These are phyloP conservation scores for Aulostomus chinensis DNA, from an alignment of 2,797 vertebrate genomes.

Conservation along the genomic window DNA sequence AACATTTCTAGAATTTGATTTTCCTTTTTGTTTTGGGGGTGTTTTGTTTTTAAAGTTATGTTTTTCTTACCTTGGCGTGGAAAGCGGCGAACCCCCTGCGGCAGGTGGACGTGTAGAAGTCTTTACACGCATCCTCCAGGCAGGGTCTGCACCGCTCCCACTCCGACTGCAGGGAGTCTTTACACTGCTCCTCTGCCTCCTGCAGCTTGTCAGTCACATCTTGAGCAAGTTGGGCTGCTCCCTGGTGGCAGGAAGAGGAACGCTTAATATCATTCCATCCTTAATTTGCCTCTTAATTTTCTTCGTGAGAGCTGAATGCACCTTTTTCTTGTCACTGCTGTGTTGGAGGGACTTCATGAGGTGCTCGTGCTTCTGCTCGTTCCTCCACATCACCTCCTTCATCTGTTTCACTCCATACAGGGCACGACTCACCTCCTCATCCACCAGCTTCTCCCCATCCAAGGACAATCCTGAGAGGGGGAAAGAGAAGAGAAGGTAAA, in stretches of 20 bases:
- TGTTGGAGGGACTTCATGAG: constrained; percentile 88
- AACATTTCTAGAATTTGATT: too few species aligned
- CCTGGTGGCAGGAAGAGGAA: constrained; percentile 69
- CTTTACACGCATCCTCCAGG: constrained; percentile 87
- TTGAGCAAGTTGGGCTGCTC: constrained; percentile 82
- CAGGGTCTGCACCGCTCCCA: constrained; percentile 89
- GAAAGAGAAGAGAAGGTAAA: too few species aligned
- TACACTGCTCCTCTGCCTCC: constrained; percentile 87
- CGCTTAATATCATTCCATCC: background rate
- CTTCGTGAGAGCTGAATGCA: constrained; percentile 23
- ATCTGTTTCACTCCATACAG: constrained; percentile 90
- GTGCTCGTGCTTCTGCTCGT: constrained; percentile 85
- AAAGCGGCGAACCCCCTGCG: constrained; percentile 79
- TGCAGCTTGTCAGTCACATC: constrained; percentile 87
- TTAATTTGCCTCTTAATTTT: background rate
- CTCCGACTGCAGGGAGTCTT: constrained; percentile 77
- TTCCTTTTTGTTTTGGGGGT: too few species aligned
- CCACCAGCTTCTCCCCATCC: constrained; percentile 81
- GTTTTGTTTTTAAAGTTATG: background rate
- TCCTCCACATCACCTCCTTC: constrained; percentile 89
- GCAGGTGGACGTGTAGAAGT: constrained; percentile 84
- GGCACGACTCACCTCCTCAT: constrained; percentile 86
- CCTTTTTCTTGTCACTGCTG: constrained; percentile 89
- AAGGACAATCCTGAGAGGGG: constrained; percentile 79
- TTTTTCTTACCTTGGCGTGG: constrained; percentile 77